Evolutionary conservation across 2,888 invertebrate species (phyloP).

Genomic region (Nephrocerus scutellatus): DNA sequence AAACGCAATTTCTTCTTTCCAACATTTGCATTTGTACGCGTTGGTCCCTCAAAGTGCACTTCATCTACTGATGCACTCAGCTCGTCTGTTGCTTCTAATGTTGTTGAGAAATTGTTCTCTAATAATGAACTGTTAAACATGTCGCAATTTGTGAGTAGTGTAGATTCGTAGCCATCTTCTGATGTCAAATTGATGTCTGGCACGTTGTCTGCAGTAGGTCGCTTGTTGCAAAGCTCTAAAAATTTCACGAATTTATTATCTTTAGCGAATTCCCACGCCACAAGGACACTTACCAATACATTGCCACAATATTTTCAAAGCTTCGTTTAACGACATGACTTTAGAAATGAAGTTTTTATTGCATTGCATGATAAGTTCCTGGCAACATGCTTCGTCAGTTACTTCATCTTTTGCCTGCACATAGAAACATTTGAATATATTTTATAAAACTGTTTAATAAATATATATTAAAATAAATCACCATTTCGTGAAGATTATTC

Average conservation of each 20-base stretch:
- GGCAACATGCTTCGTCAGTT: constrained; percentile 41
- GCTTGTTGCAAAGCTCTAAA: constrained; percentile 33
- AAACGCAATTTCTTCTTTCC: constrained; percentile 41
- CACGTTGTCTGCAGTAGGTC: constrained; percentile 31
- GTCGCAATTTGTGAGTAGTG: constrained; percentile 22
- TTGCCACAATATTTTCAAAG: constrained; percentile 35
- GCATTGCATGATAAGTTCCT: constrained; percentile 40
- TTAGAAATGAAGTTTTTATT: constrained; percentile 35
- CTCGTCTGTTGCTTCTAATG: constrained; percentile 31
- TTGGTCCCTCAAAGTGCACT: constrained; percentile 1
- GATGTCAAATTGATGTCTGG: constrained; percentile 44
- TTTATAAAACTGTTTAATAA: too few species aligned
- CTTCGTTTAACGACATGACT: constrained; percentile 36
- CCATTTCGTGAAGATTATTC: constrained; percentile 33
- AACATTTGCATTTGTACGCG: constrained; percentile 16
- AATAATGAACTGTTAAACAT: constrained; percentile 21
- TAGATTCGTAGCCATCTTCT: constrained; percentile 33
- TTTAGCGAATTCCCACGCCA: neutral
- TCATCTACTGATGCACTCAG: constrained; percentile 27
- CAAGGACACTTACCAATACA: constrained; percentile 34
- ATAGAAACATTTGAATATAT: constrained; percentile 5
- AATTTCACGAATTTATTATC: neutral
- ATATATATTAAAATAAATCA: too few species aligned
- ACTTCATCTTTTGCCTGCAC: constrained; percentile 13
- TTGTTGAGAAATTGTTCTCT: constrained; percentile 29